Conservation (phyloP, 2,113 vertebrate genomes). For the Cariama cristata region DNA sequence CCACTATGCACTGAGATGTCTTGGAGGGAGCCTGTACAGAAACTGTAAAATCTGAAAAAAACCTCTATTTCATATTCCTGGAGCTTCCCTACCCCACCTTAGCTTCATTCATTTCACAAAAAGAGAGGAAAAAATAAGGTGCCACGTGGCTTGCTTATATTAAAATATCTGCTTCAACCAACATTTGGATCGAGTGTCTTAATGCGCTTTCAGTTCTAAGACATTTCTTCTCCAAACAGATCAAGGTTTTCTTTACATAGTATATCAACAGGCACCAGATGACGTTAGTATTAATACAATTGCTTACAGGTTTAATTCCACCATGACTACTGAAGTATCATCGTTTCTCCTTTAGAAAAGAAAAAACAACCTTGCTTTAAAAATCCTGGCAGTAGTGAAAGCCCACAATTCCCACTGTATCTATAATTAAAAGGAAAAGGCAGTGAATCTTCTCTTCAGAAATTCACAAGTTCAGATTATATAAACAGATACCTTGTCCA, state of each 20-base stretch:
- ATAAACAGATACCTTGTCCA: neutral
- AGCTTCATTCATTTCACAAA: neutral
- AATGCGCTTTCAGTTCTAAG: neutral
- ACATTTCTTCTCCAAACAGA: neutral
- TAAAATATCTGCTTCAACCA: neutral
- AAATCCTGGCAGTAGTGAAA: neutral
- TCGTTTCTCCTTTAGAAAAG: neutral
- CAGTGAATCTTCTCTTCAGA: neutral
- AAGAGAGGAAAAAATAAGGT: neutral
- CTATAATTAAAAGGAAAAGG: neutral
- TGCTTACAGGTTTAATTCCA: neutral
- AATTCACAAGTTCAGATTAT: neutral
- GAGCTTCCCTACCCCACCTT: neutral
- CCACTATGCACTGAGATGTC: neutral
- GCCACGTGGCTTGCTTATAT: neutral
- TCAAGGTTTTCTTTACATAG: neutral
- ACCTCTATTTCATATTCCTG: neutral
- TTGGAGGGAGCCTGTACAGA: neutral
- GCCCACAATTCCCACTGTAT: neutral
- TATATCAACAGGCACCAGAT: neutral
- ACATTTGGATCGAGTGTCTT: neutral
- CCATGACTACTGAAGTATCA: neutral
- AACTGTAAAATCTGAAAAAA: neutral
- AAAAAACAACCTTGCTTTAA: neutral
- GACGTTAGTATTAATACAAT: neutral